Evolutionary conservation across 2,888 invertebrate genomes (phyloP), one percentile per base, ranked within the genome.

Genomic region (Dioctria linearis): DNA sequence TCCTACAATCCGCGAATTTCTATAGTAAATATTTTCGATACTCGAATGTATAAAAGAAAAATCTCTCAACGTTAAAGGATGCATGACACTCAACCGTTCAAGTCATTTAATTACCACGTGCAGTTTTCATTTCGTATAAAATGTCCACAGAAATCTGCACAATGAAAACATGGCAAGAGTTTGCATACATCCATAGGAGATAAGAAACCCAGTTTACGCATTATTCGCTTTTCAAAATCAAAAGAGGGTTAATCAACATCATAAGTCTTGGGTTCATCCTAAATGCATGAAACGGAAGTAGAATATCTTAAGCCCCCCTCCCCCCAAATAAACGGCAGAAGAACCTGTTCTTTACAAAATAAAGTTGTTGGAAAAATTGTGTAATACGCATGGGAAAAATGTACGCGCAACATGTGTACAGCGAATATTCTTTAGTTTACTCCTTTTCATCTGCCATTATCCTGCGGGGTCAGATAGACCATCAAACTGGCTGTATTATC

Each of bases 221-320:
- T 51, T 71, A 71, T 71, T 71, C 54, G 25, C 40, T 54, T 71
- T 6, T 46, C 51, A 54, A 51, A 37, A 71, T 51, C 71, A 46
- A 54, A 71, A 71, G 71, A 51, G 46, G 71, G 71, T 71, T 71
- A 71, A 71, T 71, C 54, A 71, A 39, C 54, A 71, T 71, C 71
- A 8, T 46, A 0, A 54, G 71, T 71, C 42, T 67, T 13, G 51
- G 51, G 25, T 25, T 25, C 25, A 25, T 25, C 25, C 25, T 25
- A 51, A 49, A 54, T 51, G 25, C 51, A 71, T 71, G n/a, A 54
- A 25, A 5, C 13, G 37, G 54, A 51, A 71, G 54, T 46, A 46
- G 46, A 46, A 8, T 39, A 1, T 11, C 40, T 63, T 3, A 9
- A 49, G 8, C 51, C 42, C 40, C 39, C 42, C 13, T 9, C 51